phyloP scores from a whole-genome alignment of 2,888 invertebrate genomes.

The Euplagia quadripunctaria region DNA sequence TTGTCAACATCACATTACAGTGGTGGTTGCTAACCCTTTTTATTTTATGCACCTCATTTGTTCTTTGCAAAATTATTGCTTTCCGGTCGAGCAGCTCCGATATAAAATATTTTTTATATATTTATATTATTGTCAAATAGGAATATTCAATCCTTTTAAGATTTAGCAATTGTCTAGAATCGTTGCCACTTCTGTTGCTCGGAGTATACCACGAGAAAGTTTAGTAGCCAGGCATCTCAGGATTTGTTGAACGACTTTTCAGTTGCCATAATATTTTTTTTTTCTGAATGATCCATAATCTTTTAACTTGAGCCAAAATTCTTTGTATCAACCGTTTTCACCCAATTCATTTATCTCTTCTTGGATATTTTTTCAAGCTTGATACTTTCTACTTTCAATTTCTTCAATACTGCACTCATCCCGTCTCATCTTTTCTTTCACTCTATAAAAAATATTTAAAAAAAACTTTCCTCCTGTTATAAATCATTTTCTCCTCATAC shows the following conservation, averaged over 20 bases:
- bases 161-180: not conserved
- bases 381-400: not conserved
- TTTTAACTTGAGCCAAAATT: too few species aligned
- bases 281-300: too few species aligned
- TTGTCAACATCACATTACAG: slow-evolving; percentile 11
- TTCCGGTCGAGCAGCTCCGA: slow-evolving; percentile 5
- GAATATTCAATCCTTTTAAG: not conserved
- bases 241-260: too few species aligned
- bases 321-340: too few species aligned
- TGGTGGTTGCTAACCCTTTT: slow-evolving; percentile 20
- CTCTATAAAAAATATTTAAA: too few species aligned
- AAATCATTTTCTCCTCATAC: too few species aligned
- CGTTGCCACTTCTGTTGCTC: not conserved
- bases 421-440: too few species aligned
- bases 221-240: too few species aligned
- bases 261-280: too few species aligned
- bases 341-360: too few species aligned
- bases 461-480: too few species aligned
- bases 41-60: slow-evolving; percentile 43
- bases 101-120: slow-evolving; percentile 16
- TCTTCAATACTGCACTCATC: not conserved
- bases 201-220: not conserved
- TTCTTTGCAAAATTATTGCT: slow-evolving; percentile 36
- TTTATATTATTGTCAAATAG: not conserved
- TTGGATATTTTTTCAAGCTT: not conserved